Base-by-base conservation (phyloP, 2,797 vertebrate genomes). In the Danionella dracula region DNA sequence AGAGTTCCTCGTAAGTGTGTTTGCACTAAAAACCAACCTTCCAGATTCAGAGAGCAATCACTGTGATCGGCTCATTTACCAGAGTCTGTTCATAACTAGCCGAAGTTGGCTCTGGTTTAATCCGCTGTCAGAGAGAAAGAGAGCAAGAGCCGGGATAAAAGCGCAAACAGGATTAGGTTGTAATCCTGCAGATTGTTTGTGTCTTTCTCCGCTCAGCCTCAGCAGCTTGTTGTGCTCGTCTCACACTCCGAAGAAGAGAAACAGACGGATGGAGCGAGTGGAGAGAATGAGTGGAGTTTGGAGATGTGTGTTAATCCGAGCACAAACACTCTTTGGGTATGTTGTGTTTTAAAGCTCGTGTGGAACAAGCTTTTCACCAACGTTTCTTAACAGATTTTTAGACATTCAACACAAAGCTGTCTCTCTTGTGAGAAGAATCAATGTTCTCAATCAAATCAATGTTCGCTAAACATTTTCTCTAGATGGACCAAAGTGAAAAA, bases 111-210 rank as follows among this genome's bases (percentile, higher is more conserved):
- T 70, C 75, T 80, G 77, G 72, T 68, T 76, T 84, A 83, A 83
- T 79, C 76, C 77, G 68, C 83, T 51, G 83, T 80, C 82, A 80
- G 68, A 76, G 66, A 71, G 82, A 8, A 9, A 5, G 29, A 9
- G 32, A 8, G 6, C 2, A 11, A 9, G 32, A 78, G 81, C 79
- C 77, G 76, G 78, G 84, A 89, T 87, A 81, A 84, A 87, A 86
- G 85, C 82, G 79, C 83, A 87, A 86, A 85, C 79, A 83, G 86
- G 86, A 88, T 89, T 87, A 88, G 70, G 67, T 70, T 75, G 73
- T 90, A 88, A 90, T 89, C 87, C 75, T 80, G 81, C 83, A 81
- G 59, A 89, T 86, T 86, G 87, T 86, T 88, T 87, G 86, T 84
- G 83, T 86, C 79, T 85, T 80, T 86, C 79, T 76, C 81, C 79